These are phyloP conservation scores for Zapus hudsonius DNA, from an alignment of 2,113 vertebrate genomes.

Conservation along the genomic window DNA sequence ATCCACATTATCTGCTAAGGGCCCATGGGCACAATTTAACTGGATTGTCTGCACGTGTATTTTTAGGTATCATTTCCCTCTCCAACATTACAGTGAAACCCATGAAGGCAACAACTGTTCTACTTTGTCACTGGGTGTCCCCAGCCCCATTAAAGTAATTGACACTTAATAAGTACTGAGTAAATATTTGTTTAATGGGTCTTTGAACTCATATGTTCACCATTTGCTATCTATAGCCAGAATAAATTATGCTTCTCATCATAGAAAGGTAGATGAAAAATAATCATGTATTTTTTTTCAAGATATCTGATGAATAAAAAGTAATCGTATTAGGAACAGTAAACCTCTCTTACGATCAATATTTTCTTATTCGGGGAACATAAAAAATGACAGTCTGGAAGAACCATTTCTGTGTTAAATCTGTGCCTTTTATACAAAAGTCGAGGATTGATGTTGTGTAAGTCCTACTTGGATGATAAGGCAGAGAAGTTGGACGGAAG, in stretches of 20 bases:
- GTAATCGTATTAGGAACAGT: not conserved
- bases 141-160: slow-evolving; percentile 40
- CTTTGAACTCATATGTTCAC: slow-evolving; percentile 40
- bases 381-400: not conserved
- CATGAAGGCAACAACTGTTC: slow-evolving; percentile 22
- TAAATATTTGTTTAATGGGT: slow-evolving; percentile 59
- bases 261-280: not conserved
- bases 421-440: not conserved
- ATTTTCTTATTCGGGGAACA: not conserved
- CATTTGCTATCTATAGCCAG: slow-evolving; percentile 25
- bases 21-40: not conserved
- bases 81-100: not conserved
- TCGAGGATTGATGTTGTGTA: not conserved
- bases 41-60: fast-evolving
- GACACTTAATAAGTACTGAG: slow-evolving; percentile 54
- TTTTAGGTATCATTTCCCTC: not conserved
- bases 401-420: slow-evolving; percentile 3
- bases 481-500: not conserved
- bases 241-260: slow-evolving; percentile 42
- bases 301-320: slow-evolving; percentile 32
- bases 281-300: not conserved
- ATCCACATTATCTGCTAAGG: not conserved
- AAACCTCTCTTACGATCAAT: slow-evolving; percentile 26
- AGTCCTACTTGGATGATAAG: not conserved
- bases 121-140: not conserved